A percentile compares a stretch with the other conserved stretches of the same genome.
Evolutionary conservation across 2,113 vertebrate species (phyloP).

Genomic region (Furnarius figulus): DNA sequence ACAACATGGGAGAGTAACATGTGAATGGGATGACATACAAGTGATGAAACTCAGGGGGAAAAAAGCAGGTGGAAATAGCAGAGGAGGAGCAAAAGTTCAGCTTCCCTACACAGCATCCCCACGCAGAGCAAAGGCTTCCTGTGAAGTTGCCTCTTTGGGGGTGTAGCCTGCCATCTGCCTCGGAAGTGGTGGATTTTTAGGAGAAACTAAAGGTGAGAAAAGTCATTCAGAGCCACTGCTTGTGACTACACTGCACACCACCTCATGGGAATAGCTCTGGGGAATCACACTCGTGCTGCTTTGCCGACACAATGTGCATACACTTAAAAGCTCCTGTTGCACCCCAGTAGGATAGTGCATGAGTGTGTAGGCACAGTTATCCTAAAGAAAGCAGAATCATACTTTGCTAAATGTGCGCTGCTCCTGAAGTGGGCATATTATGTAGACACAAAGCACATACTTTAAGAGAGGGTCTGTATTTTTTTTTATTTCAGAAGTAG

Average conservation of each 20-base stretch:
- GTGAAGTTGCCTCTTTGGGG: constrained; percentile 49
- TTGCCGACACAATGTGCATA: background rate
- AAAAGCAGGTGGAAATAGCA: constrained; percentile 47
- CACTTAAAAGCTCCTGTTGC: background rate
- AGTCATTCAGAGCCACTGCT: constrained; percentile 19
- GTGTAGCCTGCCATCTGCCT: constrained; percentile 56
- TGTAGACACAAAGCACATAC: background rate
- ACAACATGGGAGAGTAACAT: background rate
- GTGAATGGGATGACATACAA: constrained; percentile 35
- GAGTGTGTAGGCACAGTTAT: background rate
- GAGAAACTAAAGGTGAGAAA: constrained; percentile 42
- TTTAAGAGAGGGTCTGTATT: background rate
- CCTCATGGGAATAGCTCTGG: constrained; percentile 13
- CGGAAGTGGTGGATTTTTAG: constrained; percentile 5
- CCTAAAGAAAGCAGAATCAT: background rate
- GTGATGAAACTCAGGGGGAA: constrained; percentile 12
- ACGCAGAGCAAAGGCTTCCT: constrained; percentile 35
- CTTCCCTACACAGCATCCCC: constrained; percentile 1
- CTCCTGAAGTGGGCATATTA: background rate
- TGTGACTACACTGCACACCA: background rate
- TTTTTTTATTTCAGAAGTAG: background rate
- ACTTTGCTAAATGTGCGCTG: background rate
- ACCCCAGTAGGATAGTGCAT: background rate
- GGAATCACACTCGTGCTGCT: background rate
- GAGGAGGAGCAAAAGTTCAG: constrained; percentile 28